Base-by-base conservation (phyloP, 2,888 invertebrate genomes). In the Drosophila anceps region DNA sequence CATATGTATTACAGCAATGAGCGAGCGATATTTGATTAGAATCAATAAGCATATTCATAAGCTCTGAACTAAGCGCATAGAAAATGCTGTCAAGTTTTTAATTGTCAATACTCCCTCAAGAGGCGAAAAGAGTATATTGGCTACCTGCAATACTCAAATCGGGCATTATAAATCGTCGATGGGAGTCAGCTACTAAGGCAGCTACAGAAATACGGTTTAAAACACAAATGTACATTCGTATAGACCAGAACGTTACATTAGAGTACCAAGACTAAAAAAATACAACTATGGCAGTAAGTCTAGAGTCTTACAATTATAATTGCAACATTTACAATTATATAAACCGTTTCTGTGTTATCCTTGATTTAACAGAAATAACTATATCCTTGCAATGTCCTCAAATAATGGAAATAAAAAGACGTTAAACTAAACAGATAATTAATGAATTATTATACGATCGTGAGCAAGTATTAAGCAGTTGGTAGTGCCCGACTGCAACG, bases 1-100 rank as follows among this genome's bases (percentile, higher is more conserved):
- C n/a, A 18, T 18, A 39, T 62, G 27, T 33, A 35, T n/a, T 31
- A 50, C 3, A 51, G 33, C 10, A 20, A 33, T 20, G 8, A 6
- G 0, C 43, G 29, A 27, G 15, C 2, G 10, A n/a, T 53, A 53
- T 53, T 6, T 27, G 15, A 53, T 53, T 24, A 37, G 8, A 15
- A 15, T 10, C 24, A 35, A 13, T 70, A 62, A 58, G 53, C 57
- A 18, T 35, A 54, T 70, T 73, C 69, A 76, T 76, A 73, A 70
- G 33, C 48, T 67, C 61, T 54, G 31, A 50, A 13, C 13, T 13
- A 24, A 46, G 15, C 20, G 6, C 20, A 20, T 20, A 20, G 20
- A 43, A 39, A 20, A 43, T 20, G 43, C 20, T 43, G 12, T 6
- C 12, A 12, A 20, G 39, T 2, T 12, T 43, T 43, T 43, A 43